Percentiles rank a stretch among this genome's conserved stretches.
Evolutionary conservation across 2,113 vertebrate genomes (phyloP).

Genomic region (Solenodon paradoxus): DNA sequence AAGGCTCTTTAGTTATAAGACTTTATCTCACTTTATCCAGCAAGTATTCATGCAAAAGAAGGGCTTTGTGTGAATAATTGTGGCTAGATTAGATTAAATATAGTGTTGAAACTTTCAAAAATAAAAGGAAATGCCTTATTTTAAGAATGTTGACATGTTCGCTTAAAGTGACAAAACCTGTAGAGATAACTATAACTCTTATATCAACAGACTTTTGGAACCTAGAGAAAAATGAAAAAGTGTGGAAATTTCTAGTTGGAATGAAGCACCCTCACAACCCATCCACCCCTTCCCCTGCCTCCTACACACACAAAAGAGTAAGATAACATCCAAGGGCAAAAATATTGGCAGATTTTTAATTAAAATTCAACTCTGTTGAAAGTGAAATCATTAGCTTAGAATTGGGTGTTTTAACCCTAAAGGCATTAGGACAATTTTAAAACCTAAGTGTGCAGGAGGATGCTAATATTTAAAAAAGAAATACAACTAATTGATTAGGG

Average conservation of each 20-base stretch:
- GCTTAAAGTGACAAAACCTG: slow-evolving; percentile 11
- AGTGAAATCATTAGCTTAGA: not conserved
- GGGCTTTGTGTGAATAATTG: too few relatives aligned
- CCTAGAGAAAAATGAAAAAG: slow-evolving; percentile 32
- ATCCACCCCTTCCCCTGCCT: too few relatives aligned
- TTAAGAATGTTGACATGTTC: slow-evolving; percentile 56
- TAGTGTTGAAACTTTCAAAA: slow-evolving; percentile 57
- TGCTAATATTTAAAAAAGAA: not conserved
- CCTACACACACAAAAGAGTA: not conserved
- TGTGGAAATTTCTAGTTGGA: not conserved
- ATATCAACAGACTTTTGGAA: slow-evolving; percentile 37
- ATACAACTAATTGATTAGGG: accelerated
- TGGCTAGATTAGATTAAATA: slow-evolving; percentile 57
- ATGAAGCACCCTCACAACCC: not conserved
- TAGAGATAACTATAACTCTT: slow-evolving; percentile 5
- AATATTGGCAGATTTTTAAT: not conserved
- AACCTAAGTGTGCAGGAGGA: not conserved
- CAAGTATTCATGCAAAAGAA: slow-evolving; percentile 33
- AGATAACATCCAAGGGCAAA: not conserved
- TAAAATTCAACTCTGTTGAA: not conserved
- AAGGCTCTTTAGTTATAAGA: not conserved
- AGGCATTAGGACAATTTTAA: not conserved
- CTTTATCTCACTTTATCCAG: not conserved
- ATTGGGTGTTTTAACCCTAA: not conserved
- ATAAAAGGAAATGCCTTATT: not conserved